Conservation (phyloP, 64 coral and sea anemone species). For the Exaiptasia diaphana region DNA sequence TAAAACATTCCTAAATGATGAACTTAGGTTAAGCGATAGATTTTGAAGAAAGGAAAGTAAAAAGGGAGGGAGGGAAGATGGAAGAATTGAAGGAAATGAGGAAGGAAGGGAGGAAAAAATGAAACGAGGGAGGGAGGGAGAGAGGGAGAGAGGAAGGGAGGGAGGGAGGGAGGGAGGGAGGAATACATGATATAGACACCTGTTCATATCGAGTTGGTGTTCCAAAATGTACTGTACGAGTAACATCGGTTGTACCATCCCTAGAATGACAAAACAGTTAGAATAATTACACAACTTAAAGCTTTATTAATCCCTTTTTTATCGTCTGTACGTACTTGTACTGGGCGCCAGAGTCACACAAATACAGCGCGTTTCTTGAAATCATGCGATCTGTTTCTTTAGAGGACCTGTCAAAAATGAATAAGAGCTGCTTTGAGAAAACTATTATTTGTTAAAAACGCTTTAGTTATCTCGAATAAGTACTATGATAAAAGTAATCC, state of each 20-base stretch:
- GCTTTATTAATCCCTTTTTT: background rate
- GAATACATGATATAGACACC: no score
- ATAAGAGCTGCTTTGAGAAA: background rate
- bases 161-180: no score
- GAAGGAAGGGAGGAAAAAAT: no score
- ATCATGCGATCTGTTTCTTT: slow-evolving; percentile 80
- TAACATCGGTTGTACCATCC: slow-evolving; percentile 83
- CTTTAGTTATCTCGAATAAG: no score
- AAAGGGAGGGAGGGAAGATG: no score
- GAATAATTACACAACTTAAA: background rate
- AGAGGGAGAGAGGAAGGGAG: no score
- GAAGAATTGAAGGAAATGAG: background rate
- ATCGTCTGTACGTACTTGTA: slow-evolving; percentile 47
- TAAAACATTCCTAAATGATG: slow-evolving; percentile 74
- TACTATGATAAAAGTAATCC: no score
- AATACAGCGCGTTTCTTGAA: slow-evolving; percentile 74
- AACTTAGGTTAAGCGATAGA: background rate
- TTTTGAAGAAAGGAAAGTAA: no score
- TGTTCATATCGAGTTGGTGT: slow-evolving; percentile 65
- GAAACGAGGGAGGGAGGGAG: no score
- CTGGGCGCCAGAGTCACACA: slow-evolving; percentile 98
- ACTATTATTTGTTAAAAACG: background rate
- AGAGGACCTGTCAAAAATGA: slow-evolving; percentile 51
- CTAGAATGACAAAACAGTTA: slow-evolving; percentile 10
- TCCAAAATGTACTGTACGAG: slow-evolving; percentile 78